These are phyloP conservation scores for Catharus fuscescens DNA, from an alignment of 2,113 vertebrate genomes.

Conservation along the genomic window DNA sequence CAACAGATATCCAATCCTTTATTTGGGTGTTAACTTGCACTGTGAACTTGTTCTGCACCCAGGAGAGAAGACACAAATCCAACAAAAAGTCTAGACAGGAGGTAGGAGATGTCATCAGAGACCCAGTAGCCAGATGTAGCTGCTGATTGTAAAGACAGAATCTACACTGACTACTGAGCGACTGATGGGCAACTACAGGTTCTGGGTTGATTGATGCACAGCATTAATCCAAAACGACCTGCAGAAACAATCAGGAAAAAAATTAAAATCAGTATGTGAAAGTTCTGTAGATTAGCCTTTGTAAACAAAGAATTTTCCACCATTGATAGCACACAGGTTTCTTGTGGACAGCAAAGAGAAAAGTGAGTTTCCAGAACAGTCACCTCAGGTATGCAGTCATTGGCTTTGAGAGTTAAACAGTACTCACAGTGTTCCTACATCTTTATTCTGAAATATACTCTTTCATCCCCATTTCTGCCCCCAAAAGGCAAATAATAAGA, in stretches of 20 bases:
- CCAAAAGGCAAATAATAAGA: background rate
- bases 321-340: background rate
- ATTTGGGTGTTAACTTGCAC: background rate
- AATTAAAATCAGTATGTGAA: conserved; percentile 14
- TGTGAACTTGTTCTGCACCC: conserved; percentile 34
- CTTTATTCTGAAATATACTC: background rate
- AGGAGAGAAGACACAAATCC: conserved; percentile 72
- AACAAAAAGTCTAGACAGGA: conserved; percentile 65
- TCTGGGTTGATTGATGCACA: background rate
- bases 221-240: conserved; percentile 42
- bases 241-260: conserved; percentile 57
- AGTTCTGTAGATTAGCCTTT: background rate
- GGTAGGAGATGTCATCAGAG: conserved; percentile 86
- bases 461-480: background rate
- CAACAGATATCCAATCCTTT: conserved; percentile 19
- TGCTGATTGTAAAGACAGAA: conserved; percentile 96
- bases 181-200: conserved; percentile 73
- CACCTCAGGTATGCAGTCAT: background rate
- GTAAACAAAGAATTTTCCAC: background rate
- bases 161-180: conserved; percentile 99
- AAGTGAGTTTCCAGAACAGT: background rate
- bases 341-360: background rate
- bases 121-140: conserved; percentile 99
- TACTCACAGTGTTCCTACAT: background rate
- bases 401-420: background rate